Percentiles rank a stretch among this genome's conserved stretches.
These are phyloP conservation scores for Hylaea fasciaria DNA, from an alignment of 2,888 invertebrate species.

Conservation along the genomic window DNA sequence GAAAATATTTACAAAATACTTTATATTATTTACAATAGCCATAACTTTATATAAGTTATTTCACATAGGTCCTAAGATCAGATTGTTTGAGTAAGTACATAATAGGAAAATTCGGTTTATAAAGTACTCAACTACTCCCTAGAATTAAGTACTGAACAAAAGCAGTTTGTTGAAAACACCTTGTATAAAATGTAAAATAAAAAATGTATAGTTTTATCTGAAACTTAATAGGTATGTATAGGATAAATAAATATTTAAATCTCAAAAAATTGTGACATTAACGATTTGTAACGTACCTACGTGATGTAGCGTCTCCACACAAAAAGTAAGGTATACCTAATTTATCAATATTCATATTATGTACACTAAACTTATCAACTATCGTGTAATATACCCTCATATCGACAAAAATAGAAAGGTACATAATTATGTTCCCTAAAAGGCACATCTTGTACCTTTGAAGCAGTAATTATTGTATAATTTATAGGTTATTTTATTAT, in stretches of 20 bases:
- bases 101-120: constrained; percentile 19
- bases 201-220: too few relatives aligned
- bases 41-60: neutral
- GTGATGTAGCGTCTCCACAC: constrained; percentile 1
- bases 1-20: constrained; percentile 26
- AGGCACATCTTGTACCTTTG: constrained; percentile 79
- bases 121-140: constrained; percentile 12
- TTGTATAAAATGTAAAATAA: neutral
- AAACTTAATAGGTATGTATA: too few relatives aligned
- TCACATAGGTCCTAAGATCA: constrained; percentile 11
- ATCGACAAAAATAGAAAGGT: constrained; percentile 44
- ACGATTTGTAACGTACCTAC: too few relatives aligned
- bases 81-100: constrained; percentile 12
- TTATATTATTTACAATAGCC: constrained; percentile 29
- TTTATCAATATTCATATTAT: constrained; percentile 31
- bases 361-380: constrained; percentile 60
- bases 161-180: neutral
- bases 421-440: constrained; percentile 54
- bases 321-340: constrained; percentile 29
- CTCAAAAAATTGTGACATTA: constrained; percentile 13
- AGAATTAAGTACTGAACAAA: constrained; percentile 5
- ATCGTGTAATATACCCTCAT: constrained; percentile 76
- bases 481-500: constrained; percentile 1
- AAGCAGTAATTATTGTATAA: constrained; percentile 50
- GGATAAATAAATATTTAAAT: neutral